Evolutionary conservation across 2,113 vertebrate genomes (phyloP).

Genomic region (Tupaia chinensis): DNA sequence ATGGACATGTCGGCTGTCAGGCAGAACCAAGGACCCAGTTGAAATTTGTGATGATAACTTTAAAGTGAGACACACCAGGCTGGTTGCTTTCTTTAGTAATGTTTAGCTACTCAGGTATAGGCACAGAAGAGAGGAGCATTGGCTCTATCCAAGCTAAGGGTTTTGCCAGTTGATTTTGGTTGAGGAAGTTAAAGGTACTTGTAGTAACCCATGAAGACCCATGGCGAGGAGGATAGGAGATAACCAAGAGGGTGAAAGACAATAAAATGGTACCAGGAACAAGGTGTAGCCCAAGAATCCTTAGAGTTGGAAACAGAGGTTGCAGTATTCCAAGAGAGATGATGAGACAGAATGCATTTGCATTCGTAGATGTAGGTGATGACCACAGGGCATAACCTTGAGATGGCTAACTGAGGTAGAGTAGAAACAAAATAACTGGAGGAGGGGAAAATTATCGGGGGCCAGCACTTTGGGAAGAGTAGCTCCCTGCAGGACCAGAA

Average conservation of each 20-base stretch:
- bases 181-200: not conserved
- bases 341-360: rapidly evolving
- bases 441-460: not conserved
- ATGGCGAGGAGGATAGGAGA: not conserved
- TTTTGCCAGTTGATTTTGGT: not conserved
- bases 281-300: not conserved
- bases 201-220: not conserved
- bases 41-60: not conserved
- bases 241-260: not conserved
- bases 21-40: not conserved
- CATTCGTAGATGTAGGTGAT: not conserved
- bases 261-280: not conserved
- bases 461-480: not conserved
- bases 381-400: not conserved
- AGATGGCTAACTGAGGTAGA: not conserved
- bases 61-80: not conserved
- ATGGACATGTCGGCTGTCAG: not conserved
- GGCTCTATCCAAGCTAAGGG: not conserved
- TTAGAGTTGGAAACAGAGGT: not conserved
- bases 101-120: not conserved
- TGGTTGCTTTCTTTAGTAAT: not conserved
- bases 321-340: not conserved
- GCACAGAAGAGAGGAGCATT: not conserved
- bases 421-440: not conserved
- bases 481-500: not conserved